These are phyloP conservation scores for Campylomormyrus tamandua DNA, from an alignment of 2,113 vertebrate species.

Conservation along the genomic window DNA sequence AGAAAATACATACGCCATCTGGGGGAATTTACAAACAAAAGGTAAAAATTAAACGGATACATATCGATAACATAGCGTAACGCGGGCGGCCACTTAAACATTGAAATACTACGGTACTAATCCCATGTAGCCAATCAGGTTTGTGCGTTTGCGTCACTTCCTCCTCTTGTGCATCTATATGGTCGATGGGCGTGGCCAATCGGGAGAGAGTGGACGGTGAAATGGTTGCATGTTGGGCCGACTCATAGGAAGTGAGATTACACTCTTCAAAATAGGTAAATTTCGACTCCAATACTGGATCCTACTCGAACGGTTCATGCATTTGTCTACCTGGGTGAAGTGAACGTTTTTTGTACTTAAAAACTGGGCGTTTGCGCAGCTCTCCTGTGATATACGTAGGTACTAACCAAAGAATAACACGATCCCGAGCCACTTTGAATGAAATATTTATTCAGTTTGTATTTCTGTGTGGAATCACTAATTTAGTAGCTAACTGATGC, in stretches of 20 bases:
- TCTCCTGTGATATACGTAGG: neutral
- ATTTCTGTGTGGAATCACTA: neutral
- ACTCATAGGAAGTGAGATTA: neutral
- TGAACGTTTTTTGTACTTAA: neutral
- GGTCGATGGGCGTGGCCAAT: neutral
- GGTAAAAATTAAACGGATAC: neutral
- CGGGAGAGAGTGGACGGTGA: neutral
- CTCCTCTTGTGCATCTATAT: neutral
- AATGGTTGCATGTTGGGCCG: neutral
- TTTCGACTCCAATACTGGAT: neutral
- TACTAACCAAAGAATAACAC: neutral
- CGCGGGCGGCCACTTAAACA: no score
- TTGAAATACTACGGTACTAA: neutral
- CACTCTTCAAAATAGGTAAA: constrained; percentile 4
- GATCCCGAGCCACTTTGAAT: neutral
- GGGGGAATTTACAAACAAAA: neutral
- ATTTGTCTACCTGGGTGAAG: neutral
- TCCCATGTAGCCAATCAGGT: neutral
- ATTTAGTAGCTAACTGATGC: neutral
- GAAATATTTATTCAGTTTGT: neutral
- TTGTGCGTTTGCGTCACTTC: neutral
- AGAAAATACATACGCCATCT: neutral
- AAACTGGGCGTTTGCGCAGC: neutral
- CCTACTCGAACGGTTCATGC: neutral
- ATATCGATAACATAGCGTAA: neutral